These are phyloP conservation scores for Pegoplata infirma DNA, from an alignment of 2,888 invertebrate species.

Conservation along the genomic window DNA sequence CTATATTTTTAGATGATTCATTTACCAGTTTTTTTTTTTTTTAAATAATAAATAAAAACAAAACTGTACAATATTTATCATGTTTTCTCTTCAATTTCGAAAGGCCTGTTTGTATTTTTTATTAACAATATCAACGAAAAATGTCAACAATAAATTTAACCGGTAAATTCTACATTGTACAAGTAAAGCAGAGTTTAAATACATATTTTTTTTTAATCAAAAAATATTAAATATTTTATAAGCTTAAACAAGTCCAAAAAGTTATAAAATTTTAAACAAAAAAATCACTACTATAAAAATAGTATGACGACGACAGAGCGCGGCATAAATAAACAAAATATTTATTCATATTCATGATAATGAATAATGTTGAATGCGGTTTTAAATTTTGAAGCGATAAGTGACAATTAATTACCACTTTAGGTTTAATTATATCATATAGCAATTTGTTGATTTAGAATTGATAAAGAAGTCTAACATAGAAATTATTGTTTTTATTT, in stretches of 20 bases:
- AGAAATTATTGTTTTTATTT: no score
- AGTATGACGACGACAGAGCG: neutral
- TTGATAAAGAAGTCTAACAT: neutral
- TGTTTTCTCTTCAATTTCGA: neutral
- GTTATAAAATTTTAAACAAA: neutral
- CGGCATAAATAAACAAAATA: neutral
- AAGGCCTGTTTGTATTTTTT: neutral
- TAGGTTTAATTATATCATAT: neutral
- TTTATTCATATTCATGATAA: neutral
- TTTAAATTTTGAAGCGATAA: constrained; percentile 14
- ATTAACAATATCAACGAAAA: neutral
- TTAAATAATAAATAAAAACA: no score
- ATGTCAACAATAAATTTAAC: neutral
- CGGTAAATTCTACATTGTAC: neutral
- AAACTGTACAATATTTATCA: neutral
- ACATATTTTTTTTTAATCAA: neutral
- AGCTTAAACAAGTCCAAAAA: neutral
- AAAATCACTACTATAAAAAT: neutral
- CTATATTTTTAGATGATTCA: neutral
- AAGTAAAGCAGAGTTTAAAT: neutral
- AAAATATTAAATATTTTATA: neutral
- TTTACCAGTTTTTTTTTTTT: no score
- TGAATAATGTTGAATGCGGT: neutral
- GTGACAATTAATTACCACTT: constrained; percentile 34
- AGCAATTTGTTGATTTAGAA: neutral